phyloP scores from a whole-genome alignment of 1,140 invertebrate genomes.

The Bemisia tabaci region DNA sequence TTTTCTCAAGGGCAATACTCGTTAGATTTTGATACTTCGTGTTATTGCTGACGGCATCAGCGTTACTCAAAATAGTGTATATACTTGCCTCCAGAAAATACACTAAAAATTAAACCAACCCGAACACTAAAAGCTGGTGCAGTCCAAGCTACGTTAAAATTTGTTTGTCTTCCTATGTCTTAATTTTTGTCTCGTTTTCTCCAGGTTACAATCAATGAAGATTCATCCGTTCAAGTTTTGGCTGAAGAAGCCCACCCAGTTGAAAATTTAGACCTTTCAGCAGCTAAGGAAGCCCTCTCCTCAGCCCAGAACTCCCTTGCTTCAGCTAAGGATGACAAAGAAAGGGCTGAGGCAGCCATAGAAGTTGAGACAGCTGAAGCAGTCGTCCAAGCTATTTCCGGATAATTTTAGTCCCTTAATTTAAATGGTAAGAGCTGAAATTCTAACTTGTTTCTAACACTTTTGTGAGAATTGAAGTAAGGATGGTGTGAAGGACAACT shows the following conservation, averaged over 20 bases:
- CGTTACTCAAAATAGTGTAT: too few relatives aligned
- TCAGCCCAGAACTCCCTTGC: conserved; percentile 71
- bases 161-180: too few relatives aligned
- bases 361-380: conserved; percentile 91
- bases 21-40: too few relatives aligned
- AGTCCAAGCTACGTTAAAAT: too few relatives aligned
- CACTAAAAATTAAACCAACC: too few relatives aligned
- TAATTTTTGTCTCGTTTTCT: conserved; percentile 14
- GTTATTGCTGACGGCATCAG: too few relatives aligned
- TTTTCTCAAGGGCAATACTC: too few relatives aligned
- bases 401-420: conserved; percentile 23
- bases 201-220: conserved; percentile 85
- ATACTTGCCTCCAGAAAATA: too few relatives aligned
- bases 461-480: too few relatives aligned
- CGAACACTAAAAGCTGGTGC: too few relatives aligned
- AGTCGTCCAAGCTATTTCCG: conserved; percentile 68
- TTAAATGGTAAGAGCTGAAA: background rate
- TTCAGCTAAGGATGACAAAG: conserved; percentile 66
- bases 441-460: too few relatives aligned
- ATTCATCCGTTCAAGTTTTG: conserved; percentile 93
- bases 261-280: conserved; percentile 65
- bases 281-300: conserved; percentile 65
- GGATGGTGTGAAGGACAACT: too few relatives aligned
- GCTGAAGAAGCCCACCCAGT: conserved; percentile 92
- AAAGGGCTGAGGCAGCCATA: conserved; percentile 84